Evolutionary conservation across 2,888 invertebrate genomes (phyloP), one percentile per base, ranked within the genome.

Genomic region (Exephanes ischioxanthus): DNA sequence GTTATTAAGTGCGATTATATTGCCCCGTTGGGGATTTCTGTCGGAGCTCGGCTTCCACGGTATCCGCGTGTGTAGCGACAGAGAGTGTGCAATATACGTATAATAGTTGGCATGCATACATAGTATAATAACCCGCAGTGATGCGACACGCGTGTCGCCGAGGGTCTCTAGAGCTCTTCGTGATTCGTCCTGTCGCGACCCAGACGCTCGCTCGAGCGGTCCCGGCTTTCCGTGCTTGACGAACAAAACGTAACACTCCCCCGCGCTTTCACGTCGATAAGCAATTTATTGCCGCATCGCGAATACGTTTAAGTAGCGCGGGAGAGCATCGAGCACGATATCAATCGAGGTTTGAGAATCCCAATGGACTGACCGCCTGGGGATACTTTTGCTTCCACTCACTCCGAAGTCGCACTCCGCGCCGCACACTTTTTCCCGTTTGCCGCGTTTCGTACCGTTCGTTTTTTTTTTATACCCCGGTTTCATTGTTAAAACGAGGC

Each of bases 1-100:
- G 91, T 91, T 91, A 92, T 92, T 92, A 91, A 92, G 91, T 90
- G 91, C 91, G 92, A 92, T 93, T 93, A 92, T 90, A 90, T 91
- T 89, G 90, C 90, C 88, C 90, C 89, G 89, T 88, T 88, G 80
- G 83, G 85, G 72, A 76, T 82, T 82, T 79, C 41, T 72, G 66
- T 86, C 70, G 68, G 77, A 77, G n/a, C 66, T 70, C 80, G 45
- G 76, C 70, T 84, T 81, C 81, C 51, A 70, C 33, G 73, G 79
- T 78, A 2, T 58, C 58, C 51, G 51, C 51, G 51, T 22, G 66
- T 53, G 33, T 2, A 19, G 33, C 26, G 11, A 33, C 26, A 14
- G 22, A 58, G 72, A 58, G 55, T 61, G 55, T 51, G 48, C 19
- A 58, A 67, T 66, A 41, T 45, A 66, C 33, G 41, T 67, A 79